Conservation (phyloP, 2,797 vertebrate species). For the Eulemur rubriventer region DNA sequence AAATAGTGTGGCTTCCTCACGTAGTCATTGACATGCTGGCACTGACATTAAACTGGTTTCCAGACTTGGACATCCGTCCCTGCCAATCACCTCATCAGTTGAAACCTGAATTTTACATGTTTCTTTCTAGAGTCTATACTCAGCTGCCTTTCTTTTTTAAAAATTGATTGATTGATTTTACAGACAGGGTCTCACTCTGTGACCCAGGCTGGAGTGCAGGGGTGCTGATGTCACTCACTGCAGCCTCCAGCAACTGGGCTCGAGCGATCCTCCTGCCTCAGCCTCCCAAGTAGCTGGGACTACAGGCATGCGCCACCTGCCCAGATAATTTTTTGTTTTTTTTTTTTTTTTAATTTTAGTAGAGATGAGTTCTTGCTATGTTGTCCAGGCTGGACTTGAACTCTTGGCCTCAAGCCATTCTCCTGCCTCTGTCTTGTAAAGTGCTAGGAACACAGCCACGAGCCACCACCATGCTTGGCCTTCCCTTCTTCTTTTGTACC, state of each 20-base stretch:
- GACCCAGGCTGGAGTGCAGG: not conserved
- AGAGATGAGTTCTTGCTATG: not conserved
- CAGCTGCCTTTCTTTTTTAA: not conserved
- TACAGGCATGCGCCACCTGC: not conserved
- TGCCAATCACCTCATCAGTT: not conserved
- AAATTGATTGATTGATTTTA: not conserved
- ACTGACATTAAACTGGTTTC: not conserved
- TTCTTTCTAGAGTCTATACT: not conserved
- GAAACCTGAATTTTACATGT: constrained; percentile 38
- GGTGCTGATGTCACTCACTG: not conserved
- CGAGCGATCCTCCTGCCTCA: not conserved
- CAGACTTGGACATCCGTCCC: not conserved
- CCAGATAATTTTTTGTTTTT: not conserved
- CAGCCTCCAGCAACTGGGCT: not conserved
- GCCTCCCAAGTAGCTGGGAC: not conserved
- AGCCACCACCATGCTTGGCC: not conserved
- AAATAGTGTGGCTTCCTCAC: not conserved
- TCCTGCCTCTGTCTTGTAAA: not conserved
- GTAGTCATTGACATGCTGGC: not conserved
- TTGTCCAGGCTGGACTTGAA: not conserved
- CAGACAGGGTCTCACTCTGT: not conserved
- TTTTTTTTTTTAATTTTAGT: not conserved
- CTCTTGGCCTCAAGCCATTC: not conserved
- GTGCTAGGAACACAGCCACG: not conserved
- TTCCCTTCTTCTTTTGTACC: constrained; percentile 2